Conservation (phyloP, 2,888 invertebrate genomes). For the Tenodera sinensis region DNA sequence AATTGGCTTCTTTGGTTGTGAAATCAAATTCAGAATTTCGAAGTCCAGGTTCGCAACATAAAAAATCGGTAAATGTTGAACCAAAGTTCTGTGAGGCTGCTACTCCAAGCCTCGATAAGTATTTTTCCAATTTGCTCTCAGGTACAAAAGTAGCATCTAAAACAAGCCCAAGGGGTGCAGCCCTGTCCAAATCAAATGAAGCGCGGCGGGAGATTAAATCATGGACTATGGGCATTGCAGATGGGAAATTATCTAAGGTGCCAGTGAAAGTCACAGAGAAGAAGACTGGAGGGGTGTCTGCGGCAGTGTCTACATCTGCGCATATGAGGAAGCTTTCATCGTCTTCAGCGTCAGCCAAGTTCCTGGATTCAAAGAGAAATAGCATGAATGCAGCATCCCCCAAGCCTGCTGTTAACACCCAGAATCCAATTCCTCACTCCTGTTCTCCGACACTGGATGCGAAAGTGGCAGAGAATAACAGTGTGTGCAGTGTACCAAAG, state of each 20-base stretch:
- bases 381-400: background rate
- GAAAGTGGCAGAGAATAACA: background rate
- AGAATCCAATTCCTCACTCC: background rate
- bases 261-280: constrained; percentile 6
- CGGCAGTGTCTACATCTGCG: background rate
- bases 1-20: constrained; percentile 9
- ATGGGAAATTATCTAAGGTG: background rate
- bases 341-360: constrained; percentile 1
- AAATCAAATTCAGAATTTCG: constrained; percentile 11
- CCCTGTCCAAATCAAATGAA: background rate
- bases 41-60: background rate
- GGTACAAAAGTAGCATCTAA: background rate
- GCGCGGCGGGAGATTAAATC: background rate
- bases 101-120: constrained; percentile 15
- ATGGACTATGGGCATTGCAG: background rate
- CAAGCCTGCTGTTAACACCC: background rate
- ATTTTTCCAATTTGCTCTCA: constrained; percentile 23
- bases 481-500: background rate
- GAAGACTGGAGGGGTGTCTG: constrained; percentile 8
- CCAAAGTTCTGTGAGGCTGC: constrained; percentile 10
- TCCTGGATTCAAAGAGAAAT: background rate
- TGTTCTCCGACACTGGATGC: background rate
- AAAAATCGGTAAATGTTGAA: constrained; percentile 9
- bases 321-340: constrained; percentile 5
- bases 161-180: background rate